These are phyloP conservation scores for Helobdella robusta DNA, from an alignment of 2,888 invertebrate species.

Conservation along the genomic window DNA sequence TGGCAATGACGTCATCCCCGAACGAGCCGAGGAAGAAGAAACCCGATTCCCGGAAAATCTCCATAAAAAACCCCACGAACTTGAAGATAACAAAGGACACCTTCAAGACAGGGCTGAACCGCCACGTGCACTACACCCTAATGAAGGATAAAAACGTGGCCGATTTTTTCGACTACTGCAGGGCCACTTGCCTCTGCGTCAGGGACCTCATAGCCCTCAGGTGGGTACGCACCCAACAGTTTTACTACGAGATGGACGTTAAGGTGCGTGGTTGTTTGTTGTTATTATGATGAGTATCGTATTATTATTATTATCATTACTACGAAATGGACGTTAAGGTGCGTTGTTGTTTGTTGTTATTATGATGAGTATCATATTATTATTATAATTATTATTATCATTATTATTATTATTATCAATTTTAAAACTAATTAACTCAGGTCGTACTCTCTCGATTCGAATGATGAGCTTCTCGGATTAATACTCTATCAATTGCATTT, in stretches of 20 bases:
- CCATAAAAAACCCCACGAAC: not conserved
- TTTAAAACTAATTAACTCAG: too few species aligned
- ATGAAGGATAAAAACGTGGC: slow-evolving; percentile 99
- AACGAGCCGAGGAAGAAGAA: not conserved
- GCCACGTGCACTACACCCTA: slow-evolving; percentile 94
- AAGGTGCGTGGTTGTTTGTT: slow-evolving; percentile 68
- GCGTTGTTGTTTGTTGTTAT: too few species aligned
- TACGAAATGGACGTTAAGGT: slow-evolving; percentile 99
- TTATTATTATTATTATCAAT: too few species aligned
- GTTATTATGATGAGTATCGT: too few species aligned
- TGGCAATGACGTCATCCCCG: not conserved
- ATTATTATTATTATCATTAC: too few species aligned
- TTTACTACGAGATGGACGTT: slow-evolving; percentile 96
- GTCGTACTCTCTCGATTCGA: too few species aligned
- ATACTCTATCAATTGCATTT: too few species aligned
- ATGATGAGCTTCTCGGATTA: too few species aligned
- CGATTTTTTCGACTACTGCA: slow-evolving; percentile 90
- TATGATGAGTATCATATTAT: too few species aligned
- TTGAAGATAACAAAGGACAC: not conserved
- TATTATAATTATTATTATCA: too few species aligned
- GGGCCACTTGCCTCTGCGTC: slow-evolving; percentile 92
- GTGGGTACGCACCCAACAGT: slow-evolving; percentile 98
- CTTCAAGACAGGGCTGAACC: slow-evolving; percentile 87
- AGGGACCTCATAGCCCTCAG: slow-evolving; percentile 93
- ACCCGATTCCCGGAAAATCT: not conserved